phyloP scores from a whole-genome alignment of 2,113 vertebrate species.

The Alectura lathami region DNA sequence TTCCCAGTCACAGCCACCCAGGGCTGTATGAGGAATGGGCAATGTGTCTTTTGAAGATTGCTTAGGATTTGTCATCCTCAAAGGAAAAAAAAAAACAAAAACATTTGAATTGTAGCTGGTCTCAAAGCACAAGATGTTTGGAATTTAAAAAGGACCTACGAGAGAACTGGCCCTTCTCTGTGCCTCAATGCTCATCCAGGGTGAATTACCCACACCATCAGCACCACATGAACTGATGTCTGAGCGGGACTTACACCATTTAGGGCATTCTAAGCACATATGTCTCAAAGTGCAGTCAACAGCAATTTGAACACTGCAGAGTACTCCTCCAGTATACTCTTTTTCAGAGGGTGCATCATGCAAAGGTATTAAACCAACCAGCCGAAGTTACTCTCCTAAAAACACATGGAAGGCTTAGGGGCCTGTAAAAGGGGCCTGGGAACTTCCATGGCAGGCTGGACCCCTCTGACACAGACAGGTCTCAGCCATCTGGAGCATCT shows the following conservation, averaged over 20 bases:
- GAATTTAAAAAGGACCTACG: background rate
- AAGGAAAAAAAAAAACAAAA: background rate
- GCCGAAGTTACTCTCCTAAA: background rate
- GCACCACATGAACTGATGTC: background rate
- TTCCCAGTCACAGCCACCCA: background rate
- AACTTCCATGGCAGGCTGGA: background rate
- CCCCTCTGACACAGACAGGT: background rate
- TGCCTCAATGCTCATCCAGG: background rate
- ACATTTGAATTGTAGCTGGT: rapidly evolving
- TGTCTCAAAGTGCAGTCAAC: background rate
- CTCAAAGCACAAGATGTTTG: background rate
- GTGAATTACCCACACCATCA: background rate
- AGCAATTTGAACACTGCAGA: background rate
- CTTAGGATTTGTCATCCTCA: background rate
- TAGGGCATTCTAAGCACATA: background rate
- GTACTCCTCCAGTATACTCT: background rate
- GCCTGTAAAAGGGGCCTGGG: background rate
- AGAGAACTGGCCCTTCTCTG: background rate
- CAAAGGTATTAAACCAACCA: too few species aligned
- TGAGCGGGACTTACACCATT: background rate
- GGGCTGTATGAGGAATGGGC: background rate
- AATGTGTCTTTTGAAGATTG: background rate
- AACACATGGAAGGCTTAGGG: background rate
- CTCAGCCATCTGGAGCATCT: background rate
- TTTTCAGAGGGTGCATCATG: background rate